Percentiles rank a stretch among this genome's conserved stretches.
These are phyloP conservation scores for Drosophila borborema DNA, from an alignment of 2,888 invertebrate species.

Conservation along the genomic window DNA sequence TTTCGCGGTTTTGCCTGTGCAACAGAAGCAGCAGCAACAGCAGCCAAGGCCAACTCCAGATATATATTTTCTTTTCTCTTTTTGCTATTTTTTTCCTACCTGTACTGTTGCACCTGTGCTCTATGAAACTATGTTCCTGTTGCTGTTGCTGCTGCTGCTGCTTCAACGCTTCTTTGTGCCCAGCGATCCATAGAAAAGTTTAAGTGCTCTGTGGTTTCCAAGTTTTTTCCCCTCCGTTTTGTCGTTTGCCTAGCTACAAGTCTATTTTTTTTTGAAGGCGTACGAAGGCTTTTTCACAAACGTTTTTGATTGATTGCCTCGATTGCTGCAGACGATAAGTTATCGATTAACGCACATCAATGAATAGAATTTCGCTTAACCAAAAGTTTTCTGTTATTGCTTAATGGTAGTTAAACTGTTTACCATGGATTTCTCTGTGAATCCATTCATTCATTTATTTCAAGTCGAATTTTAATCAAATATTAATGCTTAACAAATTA, in stretches of 20 bases:
- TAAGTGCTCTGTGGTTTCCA: conserved; percentile 71
- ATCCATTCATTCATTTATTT: background rate
- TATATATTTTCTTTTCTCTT: conserved; percentile 12
- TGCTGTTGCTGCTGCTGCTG: conserved; percentile 60
- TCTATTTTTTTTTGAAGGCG: conserved; percentile 17
- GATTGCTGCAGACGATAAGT: conserved; percentile 55
- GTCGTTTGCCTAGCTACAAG: conserved; percentile 16
- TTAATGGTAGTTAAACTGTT: background rate
- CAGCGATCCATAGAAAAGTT: conserved; percentile 77
- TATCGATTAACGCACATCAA: conserved; percentile 62
- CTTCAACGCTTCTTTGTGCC: conserved; percentile 77
- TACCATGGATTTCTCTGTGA: background rate
- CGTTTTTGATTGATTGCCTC: conserved; percentile 73
- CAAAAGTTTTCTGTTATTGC: conserved; percentile 15
- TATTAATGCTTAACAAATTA: no score
- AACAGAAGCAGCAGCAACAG: conserved; percentile 37
- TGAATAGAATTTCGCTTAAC: conserved; percentile 2
- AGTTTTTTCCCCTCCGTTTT: conserved; percentile 35
- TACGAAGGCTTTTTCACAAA: conserved; percentile 31
- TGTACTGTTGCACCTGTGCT: conserved; percentile 66
- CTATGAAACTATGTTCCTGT: conserved; percentile 20
- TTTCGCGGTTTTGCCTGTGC: conserved; percentile 74
- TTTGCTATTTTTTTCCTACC: conserved; percentile 13
- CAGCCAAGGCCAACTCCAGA: conserved; percentile 63
- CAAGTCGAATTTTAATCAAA: no score